These are phyloP conservation scores for Phylloscopus trochiloides DNA, from an alignment of 2,113 vertebrate species.

Conservation along the genomic window DNA sequence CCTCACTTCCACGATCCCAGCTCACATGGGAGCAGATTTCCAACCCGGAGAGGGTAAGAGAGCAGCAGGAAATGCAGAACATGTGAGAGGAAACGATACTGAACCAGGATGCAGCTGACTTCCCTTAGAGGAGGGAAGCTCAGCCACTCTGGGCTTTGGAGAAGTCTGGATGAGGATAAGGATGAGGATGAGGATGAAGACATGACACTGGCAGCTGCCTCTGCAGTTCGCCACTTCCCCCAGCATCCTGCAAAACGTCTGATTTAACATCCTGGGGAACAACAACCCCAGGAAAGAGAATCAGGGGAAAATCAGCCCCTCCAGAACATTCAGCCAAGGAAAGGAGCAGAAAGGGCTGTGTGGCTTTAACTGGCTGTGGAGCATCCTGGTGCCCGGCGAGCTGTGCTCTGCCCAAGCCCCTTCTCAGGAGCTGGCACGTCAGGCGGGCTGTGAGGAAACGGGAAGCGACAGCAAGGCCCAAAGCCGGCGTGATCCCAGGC, in stretches of 20 bases:
- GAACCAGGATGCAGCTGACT: background rate
- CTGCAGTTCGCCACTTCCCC: background rate
- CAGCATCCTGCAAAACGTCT: background rate
- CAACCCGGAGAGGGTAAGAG: background rate
- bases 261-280: background rate
- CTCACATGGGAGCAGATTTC: background rate
- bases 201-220: background rate
- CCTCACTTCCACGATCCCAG: background rate
- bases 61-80: background rate
- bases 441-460: background rate
- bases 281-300: background rate
- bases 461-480: conserved; percentile 38
- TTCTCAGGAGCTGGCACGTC: background rate
- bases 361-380: background rate
- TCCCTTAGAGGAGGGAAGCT: background rate
- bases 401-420: background rate
- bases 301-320: background rate
- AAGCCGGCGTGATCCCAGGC: conserved; percentile 34
- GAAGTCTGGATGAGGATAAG: background rate
- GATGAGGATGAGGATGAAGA: background rate
- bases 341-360: background rate
- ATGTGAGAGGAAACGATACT: background rate
- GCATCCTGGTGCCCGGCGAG: background rate
- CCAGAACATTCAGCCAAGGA: background rate
- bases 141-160: background rate